phyloP scores from a whole-genome alignment of 2,888 invertebrate species.

The Acronicta alni region DNA sequence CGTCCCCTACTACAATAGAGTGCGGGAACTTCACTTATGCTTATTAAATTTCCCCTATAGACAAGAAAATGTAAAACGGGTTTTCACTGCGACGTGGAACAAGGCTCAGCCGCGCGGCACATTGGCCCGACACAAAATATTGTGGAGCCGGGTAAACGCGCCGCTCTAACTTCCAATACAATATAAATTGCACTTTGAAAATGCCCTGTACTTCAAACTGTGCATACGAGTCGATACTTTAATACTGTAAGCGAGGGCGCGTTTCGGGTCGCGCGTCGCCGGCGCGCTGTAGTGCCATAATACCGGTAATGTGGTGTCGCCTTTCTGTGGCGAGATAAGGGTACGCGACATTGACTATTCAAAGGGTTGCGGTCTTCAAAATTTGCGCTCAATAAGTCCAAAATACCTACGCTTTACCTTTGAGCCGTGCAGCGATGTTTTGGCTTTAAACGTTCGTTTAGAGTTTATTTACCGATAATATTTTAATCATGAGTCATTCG shows the following conservation, averaged over 20 bases:
- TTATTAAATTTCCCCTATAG: conserved; percentile 76
- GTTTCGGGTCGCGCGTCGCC: conserved; percentile 63
- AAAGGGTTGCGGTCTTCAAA: conserved; percentile 89
- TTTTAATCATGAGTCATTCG: conserved; percentile 67
- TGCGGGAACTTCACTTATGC: conserved; percentile 72
- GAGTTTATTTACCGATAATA: conserved; percentile 62
- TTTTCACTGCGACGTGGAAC: conserved; percentile 67
- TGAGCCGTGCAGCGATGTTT: conserved; percentile 64
- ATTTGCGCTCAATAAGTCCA: conserved; percentile 88
- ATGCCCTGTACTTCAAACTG: conserved; percentile 79
- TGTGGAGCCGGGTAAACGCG: conserved; percentile 79
- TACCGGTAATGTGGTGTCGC: conserved; percentile 89
- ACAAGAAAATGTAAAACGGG: conserved; percentile 77
- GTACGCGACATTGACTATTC: conserved; percentile 89
- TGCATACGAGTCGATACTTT: conserved; percentile 79
- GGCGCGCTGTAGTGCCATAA: conserved; percentile 76
- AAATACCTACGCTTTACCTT: conserved; percentile 80
- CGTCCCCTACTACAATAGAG: conserved; percentile 65
- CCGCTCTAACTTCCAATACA: conserved; percentile 87
- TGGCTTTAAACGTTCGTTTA: conserved; percentile 55
- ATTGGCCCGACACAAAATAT: conserved; percentile 84
- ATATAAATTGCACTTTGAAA: conserved; percentile 89
- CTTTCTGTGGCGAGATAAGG: conserved; percentile 89
- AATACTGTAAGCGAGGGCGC: conserved; percentile 70
- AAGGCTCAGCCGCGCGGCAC: conserved; percentile 77